Conservation (phyloP, 2,797 vertebrate genomes). For the Trematomus bernacchii region DNA sequence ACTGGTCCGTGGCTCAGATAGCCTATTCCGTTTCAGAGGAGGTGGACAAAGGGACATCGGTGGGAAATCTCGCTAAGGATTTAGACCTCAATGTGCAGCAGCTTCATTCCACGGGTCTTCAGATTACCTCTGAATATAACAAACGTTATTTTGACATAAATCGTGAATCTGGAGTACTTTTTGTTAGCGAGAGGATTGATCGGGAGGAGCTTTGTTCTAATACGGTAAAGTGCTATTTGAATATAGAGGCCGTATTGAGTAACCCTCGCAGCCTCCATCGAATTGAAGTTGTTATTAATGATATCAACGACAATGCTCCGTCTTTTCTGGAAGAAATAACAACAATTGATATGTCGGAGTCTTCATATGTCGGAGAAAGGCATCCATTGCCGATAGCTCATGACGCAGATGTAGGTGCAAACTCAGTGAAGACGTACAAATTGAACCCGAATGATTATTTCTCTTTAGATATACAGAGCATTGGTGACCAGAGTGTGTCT, state of each 20-base stretch:
- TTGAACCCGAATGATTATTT: constrained; percentile 80
- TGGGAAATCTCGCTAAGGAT: constrained; percentile 84
- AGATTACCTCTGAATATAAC: constrained; percentile 64
- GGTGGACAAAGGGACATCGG: constrained; percentile 71
- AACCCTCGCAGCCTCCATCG: constrained; percentile 76
- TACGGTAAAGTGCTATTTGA: constrained; percentile 75
- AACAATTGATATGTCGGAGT: constrained; percentile 57
- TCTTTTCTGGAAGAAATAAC: constrained; percentile 51
- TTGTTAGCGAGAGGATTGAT: constrained; percentile 80
- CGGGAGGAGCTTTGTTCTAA: constrained; percentile 82
- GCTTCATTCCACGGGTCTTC: constrained; percentile 60
- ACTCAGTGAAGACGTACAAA: constrained; percentile 77
- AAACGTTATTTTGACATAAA: constrained; percentile 79
- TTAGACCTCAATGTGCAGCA: constrained; percentile 77
- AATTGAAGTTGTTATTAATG: constrained; percentile 73
- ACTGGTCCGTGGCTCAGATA: constrained; percentile 82
- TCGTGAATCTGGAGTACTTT: constrained; percentile 74
- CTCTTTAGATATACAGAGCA: constrained; percentile 74
- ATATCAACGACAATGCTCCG: constrained; percentile 79
- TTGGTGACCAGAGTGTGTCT: constrained; percentile 67
- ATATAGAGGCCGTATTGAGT: constrained; percentile 73
- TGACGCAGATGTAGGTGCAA: constrained; percentile 75
- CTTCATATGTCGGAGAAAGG: constrained; percentile 70
- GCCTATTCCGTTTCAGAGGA: constrained; percentile 81
- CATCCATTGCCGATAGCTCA: constrained; percentile 70